Evolutionary conservation across 2,888 invertebrate genomes (phyloP).

Genomic region (Eupithecia pulchellata): DNA sequence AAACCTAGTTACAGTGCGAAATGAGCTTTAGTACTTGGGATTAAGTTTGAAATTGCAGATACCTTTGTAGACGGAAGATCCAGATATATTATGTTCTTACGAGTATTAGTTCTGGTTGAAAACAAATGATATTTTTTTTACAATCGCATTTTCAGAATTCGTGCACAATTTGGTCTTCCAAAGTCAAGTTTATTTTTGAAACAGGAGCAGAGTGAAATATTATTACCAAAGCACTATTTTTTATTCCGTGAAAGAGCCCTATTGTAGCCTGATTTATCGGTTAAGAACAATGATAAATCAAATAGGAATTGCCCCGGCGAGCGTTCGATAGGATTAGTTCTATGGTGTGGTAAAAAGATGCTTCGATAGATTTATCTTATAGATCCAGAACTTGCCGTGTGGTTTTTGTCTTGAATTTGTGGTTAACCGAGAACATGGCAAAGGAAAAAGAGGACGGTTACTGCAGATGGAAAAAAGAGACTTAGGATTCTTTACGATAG

Average conservation of each 20-base stretch:
- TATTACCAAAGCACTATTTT: conserved; percentile 3
- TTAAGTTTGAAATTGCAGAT: conserved; percentile 8
- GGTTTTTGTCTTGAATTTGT: background rate
- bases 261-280: conserved; percentile 82
- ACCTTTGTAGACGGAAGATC: background rate
- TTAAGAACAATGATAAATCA: conserved; percentile 85
- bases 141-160: background rate
- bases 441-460: background rate
- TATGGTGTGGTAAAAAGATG: conserved; percentile 18
- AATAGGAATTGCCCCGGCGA: conserved; percentile 75
- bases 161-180: background rate
- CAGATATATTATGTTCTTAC: background rate
- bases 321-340: conserved; percentile 50
- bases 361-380: conserved; percentile 4
- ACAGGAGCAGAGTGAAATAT: conserved; percentile 5
- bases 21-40: conserved; percentile 8
- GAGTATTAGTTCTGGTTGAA: background rate
- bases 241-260: conserved; percentile 59
- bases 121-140: background rate
- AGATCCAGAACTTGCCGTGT: background rate
- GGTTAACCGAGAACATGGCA: background rate
- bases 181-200: background rate
- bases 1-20: background rate
- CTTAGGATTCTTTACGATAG: background rate
- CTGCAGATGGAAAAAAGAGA: background rate